Evolutionary conservation across 2,113 vertebrate species (phyloP).

Genomic region (Speoplatyrhinus poulsoni): DNA sequence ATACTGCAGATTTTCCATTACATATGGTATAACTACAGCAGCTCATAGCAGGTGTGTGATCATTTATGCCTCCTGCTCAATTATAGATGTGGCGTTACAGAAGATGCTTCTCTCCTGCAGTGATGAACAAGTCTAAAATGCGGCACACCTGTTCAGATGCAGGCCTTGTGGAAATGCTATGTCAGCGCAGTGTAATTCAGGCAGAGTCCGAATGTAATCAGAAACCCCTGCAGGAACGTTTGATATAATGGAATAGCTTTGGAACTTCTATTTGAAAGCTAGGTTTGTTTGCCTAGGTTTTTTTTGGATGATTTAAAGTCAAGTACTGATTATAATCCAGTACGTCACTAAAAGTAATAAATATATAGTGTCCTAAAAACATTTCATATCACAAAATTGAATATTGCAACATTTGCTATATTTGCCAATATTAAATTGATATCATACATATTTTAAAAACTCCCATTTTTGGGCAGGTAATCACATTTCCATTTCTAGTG

Average conservation of each 20-base stretch:
- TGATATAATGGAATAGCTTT: not conserved
- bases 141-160: not conserved
- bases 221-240: not conserved
- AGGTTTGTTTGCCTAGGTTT: too few species aligned
- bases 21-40: constrained; percentile 12
- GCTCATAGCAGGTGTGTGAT: constrained; percentile 50
- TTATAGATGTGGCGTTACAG: constrained; percentile 61
- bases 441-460: too few species aligned
- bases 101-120: constrained; percentile 24
- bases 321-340: too few species aligned
- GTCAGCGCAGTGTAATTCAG: not conserved
- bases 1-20: constrained; percentile 27
- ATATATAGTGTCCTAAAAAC: too few species aligned
- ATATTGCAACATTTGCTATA: too few species aligned
- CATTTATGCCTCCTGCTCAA: constrained; percentile 56
- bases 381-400: too few species aligned
- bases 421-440: too few species aligned
- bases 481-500: too few species aligned
- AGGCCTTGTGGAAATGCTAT: not conserved
- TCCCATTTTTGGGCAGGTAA: too few species aligned
- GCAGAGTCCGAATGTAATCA: not conserved
- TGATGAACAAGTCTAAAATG: constrained; percentile 18
- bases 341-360: too few species aligned
- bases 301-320: too few species aligned
- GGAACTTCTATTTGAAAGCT: too few species aligned